Base-by-base conservation (phyloP, 2,797 vertebrate species). In the Tadarida brasiliensis region DNA sequence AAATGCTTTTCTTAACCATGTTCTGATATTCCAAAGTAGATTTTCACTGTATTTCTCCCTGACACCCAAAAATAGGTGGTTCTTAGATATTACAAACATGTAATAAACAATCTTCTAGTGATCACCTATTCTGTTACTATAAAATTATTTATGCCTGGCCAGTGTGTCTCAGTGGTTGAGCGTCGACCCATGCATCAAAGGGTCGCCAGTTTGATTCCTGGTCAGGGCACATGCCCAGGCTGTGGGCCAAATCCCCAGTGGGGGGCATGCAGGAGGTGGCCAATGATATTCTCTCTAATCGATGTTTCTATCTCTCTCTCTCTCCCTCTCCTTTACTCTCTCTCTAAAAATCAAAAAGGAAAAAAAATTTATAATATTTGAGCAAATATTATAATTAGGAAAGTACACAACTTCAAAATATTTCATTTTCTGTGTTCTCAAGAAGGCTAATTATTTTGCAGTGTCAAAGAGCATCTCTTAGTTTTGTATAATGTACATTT, bases 341-440 rank as follows among this genome's bases (percentile, higher is more conserved):
- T 44, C 39, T 7, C 39, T 4, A 44, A 44, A 44, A 44, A 44
- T 44, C 39, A 44, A 44, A 5, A 44, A n/a, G n/a, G n/a, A n/a
- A n/a, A 44, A 44, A 39, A 44, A 44, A 44, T 44, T 44, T 5
- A 67, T 67, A 74, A 28, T 70, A 47, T 35, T 54, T 76, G 19
- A 51, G 17, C 5, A 86, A 89, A 19, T 91, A 54, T 51, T 70
- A 92, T 59, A 87, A 56, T 56, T 87, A 86, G 44, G 17, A 84
- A 87, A 78, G 59, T 30, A 57, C n/a, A 39, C 54, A 63, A 76
- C 15, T 71, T 76, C 28, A 70, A 70, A 30, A 47, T 76, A 15
- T 51, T 74, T 94, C 1, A 82, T 89, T 80, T 76, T 84, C 8
- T 87, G 59, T 87, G 3, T 87, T 93, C 61, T 87, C 59, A 71